These are phyloP conservation scores for Leptinotarsa tumamoca DNA, from an alignment of 2,888 invertebrate species.

Conservation along the genomic window DNA sequence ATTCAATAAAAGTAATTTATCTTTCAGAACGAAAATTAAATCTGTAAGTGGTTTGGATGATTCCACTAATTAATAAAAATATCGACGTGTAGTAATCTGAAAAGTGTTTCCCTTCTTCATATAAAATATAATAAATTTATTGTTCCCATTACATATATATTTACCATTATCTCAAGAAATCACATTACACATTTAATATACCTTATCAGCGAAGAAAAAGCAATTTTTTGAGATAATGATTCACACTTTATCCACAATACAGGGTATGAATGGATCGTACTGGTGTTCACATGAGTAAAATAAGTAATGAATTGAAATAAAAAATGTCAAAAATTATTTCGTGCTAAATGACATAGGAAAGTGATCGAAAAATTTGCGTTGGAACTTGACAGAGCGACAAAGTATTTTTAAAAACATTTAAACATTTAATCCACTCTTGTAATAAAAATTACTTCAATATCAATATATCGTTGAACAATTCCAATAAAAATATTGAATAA, in stretches of 20 bases:
- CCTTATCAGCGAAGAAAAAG: neutral
- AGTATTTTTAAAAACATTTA: constrained; percentile 33
- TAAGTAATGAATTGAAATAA: constrained; percentile 15
- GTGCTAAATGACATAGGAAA: constrained; percentile 34
- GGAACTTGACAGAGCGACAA: constrained; percentile 33
- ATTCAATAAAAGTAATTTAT: neutral
- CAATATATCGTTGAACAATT: constrained; percentile 30
- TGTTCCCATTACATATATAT: constrained; percentile 36
- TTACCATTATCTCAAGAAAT: constrained; percentile 33
- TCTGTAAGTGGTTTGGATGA: neutral
- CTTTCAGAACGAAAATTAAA: neutral
- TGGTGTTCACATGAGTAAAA: constrained; percentile 25
- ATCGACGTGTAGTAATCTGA: too few species aligned
- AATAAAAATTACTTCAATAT: constrained; percentile 32
- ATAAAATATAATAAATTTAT: constrained; percentile 29
- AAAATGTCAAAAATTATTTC: constrained; percentile 22
- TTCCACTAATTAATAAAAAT: too few species aligned
- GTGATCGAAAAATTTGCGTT: constrained; percentile 26
- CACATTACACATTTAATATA: neutral
- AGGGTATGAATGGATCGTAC: constrained; percentile 29
- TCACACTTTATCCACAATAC: constrained; percentile 26
- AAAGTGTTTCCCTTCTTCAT: constrained; percentile 25
- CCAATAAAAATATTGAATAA: constrained; percentile 35
- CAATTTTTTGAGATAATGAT: constrained; percentile 30
- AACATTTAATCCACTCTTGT: constrained; percentile 38